Evolutionary conservation across 2,888 invertebrate genomes (phyloP).

Genomic region (Leucania comma): DNA sequence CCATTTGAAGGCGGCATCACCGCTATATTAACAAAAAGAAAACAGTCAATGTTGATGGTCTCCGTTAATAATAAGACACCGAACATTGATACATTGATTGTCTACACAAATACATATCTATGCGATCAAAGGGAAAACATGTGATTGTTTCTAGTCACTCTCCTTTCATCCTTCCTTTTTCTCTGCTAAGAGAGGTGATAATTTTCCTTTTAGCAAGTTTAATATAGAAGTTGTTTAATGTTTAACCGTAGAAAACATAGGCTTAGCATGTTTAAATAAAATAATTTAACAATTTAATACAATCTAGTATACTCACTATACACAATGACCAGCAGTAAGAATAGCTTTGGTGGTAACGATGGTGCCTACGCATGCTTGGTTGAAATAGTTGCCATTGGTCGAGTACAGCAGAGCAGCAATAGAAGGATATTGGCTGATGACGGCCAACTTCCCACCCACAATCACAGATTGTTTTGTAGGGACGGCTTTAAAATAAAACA

Average conservation of each 20-base stretch:
- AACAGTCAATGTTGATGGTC: background rate
- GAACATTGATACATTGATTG: no score
- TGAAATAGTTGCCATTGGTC: conserved; percentile 38
- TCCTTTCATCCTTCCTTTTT: no score
- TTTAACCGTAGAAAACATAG: no score
- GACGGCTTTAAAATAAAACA: conserved; percentile 48
- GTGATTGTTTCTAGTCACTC: no score
- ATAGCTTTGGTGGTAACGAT: conserved; percentile 70
- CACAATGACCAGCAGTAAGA: conserved; percentile 75
- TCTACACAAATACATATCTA: no score
- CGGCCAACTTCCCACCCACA: conserved; percentile 68
- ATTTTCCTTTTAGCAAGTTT: no score
- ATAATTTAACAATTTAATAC: background rate
- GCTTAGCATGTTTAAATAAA: background rate
- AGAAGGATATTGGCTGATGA: conserved; percentile 62
- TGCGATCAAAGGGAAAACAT: no score
- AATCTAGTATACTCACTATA: conserved; percentile 66
- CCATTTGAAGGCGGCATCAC: conserved; percentile 58
- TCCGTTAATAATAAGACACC: background rate
- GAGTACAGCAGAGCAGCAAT: conserved; percentile 61
- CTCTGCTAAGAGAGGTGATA: no score
- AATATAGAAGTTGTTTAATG: no score
- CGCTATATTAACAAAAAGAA: conserved; percentile 44
- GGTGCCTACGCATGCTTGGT: conserved; percentile 70
- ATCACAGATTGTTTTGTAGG: conserved; percentile 63